Conservation (phyloP, 2,797 vertebrate genomes). For the Erpetoichthys calabaricus region DNA sequence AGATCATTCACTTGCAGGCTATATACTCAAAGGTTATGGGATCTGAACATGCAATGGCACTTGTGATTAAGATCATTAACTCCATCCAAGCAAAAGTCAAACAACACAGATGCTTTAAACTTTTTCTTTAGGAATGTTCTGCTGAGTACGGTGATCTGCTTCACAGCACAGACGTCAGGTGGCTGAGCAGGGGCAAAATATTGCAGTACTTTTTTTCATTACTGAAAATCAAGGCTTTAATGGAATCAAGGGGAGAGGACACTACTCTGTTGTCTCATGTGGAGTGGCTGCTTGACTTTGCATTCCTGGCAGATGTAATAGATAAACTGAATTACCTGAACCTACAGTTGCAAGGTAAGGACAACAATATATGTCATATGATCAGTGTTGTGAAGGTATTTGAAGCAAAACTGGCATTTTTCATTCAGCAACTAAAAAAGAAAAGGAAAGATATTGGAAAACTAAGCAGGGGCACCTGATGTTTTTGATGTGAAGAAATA, state of each 20-base stretch:
- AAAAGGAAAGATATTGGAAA: no score
- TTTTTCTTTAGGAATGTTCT: conserved; percentile 9
- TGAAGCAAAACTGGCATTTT: no score
- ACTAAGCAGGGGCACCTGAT: no score
- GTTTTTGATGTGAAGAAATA: no score
- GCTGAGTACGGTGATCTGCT: conserved; percentile 10
- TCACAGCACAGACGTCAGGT: conserved; percentile 13
- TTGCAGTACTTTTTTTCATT: conserved; percentile 13
- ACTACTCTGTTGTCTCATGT: conserved; percentile 11
- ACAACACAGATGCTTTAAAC: conserved; percentile 10
- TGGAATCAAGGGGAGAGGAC: conserved; percentile 12
- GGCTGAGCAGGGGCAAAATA: conserved; percentile 1
- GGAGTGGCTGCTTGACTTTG: conserved; percentile 14
- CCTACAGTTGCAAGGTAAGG: conserved; percentile 16
- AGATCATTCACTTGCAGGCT: conserved; percentile 13
- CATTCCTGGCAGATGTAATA: conserved; percentile 18
- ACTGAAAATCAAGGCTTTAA: conserved; percentile 18
- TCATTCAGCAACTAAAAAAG: no score
- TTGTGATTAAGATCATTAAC: conserved; percentile 12
- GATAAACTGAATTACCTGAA: conserved; percentile 20
- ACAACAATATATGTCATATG: conserved; percentile 14
- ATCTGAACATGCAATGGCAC: conserved; percentile 13
- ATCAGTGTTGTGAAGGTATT: conserved; percentile 1
- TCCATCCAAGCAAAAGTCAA: conserved; percentile 11
- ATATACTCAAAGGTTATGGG: conserved; percentile 11